Evolutionary conservation across 2,797 vertebrate species (phyloP).

Genomic region (Epinephelus awoara): DNA sequence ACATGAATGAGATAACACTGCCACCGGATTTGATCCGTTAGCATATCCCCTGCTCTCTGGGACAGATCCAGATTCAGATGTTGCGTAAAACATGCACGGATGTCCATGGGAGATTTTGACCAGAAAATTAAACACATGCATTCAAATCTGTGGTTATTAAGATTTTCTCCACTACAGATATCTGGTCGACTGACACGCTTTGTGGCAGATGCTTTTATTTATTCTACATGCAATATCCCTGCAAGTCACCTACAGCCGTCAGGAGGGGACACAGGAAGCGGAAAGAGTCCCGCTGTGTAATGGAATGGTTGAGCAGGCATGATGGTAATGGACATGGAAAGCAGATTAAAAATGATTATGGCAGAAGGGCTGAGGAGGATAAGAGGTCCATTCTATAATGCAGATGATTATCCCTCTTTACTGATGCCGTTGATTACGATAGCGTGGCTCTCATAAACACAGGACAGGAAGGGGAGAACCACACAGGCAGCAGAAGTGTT

Average conservation of each 20-base stretch:
- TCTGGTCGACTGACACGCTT: conserved; percentile 6
- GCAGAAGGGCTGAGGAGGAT: conserved; percentile 67
- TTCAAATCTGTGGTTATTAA: conserved; percentile 46
- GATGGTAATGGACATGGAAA: conserved; percentile 78
- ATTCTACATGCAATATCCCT: conserved; percentile 5
- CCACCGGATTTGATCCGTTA: conserved; percentile 41
- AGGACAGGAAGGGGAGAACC: conserved; percentile 8
- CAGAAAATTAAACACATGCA: conserved; percentile 24
- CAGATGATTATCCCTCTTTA: conserved; percentile 70
- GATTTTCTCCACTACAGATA: conserved; percentile 5
- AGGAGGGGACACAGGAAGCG: conserved; percentile 29
- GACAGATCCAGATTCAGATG: conserved; percentile 62
- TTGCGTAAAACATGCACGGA: conserved; percentile 55
- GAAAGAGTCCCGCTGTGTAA: conserved; percentile 47
- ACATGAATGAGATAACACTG: conserved; percentile 50
- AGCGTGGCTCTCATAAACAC: conserved; percentile 27
- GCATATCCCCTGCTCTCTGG: conserved; percentile 35
- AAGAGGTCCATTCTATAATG: conserved; percentile 73
- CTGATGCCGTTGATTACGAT: conserved; percentile 62
- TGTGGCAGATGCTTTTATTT: conserved; percentile 15
- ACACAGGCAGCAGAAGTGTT: conserved; percentile 9
- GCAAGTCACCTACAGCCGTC: conserved; percentile 26
- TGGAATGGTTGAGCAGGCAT: conserved; percentile 44
- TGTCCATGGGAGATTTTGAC: conserved; percentile 47
- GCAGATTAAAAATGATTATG: conserved; percentile 83